Evolutionary conservation across 1,140 invertebrate species (phyloP).

Genomic region (Brachionus paranguensis): DNA sequence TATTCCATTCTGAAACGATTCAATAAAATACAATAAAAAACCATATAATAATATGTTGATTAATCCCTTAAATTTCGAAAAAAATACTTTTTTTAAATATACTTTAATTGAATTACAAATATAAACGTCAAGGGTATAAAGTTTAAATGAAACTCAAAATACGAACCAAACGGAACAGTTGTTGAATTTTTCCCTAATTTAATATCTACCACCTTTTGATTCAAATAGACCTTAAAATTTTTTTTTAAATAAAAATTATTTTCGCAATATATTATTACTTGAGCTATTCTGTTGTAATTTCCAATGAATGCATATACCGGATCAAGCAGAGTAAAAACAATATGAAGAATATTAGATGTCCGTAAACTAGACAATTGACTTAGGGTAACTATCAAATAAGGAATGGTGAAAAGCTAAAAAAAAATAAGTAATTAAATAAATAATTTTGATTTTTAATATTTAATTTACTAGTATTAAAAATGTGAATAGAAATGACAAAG

Average conservation of each 20-base stretch:
- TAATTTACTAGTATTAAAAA: no score
- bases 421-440: no score
- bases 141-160: conserved; percentile 27
- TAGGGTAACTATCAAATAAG: background rate
- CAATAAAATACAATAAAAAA: background rate
- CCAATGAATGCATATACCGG: conserved; percentile 4
- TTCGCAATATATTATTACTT: background rate
- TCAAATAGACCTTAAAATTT: background rate
- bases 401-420: conserved; percentile 3
- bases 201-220: background rate
- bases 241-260: background rate
- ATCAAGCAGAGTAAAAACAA: conserved; percentile 6
- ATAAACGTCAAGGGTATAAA: conserved; percentile 5
- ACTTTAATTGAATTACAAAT: background rate
- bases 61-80: background rate
- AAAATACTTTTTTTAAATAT: background rate
- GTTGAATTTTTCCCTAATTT: background rate
- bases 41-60: background rate
- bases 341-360: background rate
- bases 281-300: background rate
- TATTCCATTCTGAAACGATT: background rate
- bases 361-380: background rate
- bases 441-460: no score
- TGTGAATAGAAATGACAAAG: background rate
- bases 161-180: background rate